Evolutionary conservation across 2,113 vertebrate species (phyloP), one percentile per base, ranked within the genome.

Genomic region (Steatornis caripensis): DNA sequence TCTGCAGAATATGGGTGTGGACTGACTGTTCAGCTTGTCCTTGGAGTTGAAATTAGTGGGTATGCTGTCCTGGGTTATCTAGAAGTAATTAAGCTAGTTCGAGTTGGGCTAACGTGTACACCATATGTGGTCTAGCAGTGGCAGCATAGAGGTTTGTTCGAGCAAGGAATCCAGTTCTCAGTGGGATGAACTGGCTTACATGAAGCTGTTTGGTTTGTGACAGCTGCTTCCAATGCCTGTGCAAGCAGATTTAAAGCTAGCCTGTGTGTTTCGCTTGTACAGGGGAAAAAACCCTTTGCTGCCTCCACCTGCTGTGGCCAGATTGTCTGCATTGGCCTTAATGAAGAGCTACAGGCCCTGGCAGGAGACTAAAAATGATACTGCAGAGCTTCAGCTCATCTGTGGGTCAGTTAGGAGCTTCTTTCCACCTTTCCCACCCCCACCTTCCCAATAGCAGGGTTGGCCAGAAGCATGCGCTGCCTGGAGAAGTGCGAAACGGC

Each of bases 181-280:
- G 64, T 84, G 87, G 87, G 69, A 70, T 75, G 26, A 89, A 54
- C 53, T 94, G 76, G 14, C 45, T 72, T 19, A 7, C 48, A 30
- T 53, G 87, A 80, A 80, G 58, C 84, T 70, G 14, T 75, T 49
- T 36, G 72, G 14, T 69, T 81, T 69, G 77, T 74, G 72, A 53
- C 84, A 95, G 72, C 77, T 93, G 93, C 76, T 93, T 64, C 41
- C 68, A 89, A 6, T 45, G 80, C 62, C 57, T 39, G n/a, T 58
- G 58, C 30, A 60, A 80, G 91, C 71, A 65, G 46, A 65, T 45
- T n/a, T 41, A 54, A 81, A 53, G 32, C 18, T 65, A 53, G 41
- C 17, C 58, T 4, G 0, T 34, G 79, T 60, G 48, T 72, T 92
- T 69, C 9, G 39, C 26, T 55, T 57, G 18, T 77, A 27, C 23